Percentiles rank a stretch among this genome's conserved stretches.
These are phyloP conservation scores for Brachionus koreanus DNA, from an alignment of 1,140 invertebrate species.

Conservation along the genomic window DNA sequence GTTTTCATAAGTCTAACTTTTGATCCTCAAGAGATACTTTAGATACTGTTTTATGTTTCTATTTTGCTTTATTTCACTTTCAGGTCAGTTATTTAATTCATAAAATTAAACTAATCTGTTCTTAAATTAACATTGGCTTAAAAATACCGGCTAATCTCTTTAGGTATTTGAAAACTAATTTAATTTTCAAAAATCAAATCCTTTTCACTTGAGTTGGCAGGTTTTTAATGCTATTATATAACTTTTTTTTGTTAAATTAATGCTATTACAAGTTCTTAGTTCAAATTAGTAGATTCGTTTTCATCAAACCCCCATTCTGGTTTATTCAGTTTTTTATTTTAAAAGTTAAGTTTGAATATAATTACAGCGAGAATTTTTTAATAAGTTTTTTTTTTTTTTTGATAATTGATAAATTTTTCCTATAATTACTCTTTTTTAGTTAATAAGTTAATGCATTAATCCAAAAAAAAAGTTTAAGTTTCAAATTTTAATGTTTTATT, in stretches of 20 bases:
- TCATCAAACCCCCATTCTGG: no score
- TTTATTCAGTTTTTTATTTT: no score
- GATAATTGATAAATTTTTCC: no score
- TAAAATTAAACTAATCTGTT: neutral
- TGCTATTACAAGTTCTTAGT: no score
- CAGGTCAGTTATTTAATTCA: slow-evolving; percentile 30
- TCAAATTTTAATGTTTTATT: no score
- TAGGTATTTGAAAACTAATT: neutral
- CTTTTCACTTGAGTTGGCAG: neutral
- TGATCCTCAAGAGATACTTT: slow-evolving; percentile 14
- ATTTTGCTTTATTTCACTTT: neutral
- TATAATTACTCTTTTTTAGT: no score
- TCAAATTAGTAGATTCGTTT: no score
- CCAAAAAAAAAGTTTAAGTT: no score
- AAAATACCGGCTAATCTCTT: neutral
- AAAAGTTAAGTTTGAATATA: no score
- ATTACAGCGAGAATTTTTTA: no score
- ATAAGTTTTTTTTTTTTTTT: no score
- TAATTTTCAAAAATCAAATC: neutral
- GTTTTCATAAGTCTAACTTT: neutral
- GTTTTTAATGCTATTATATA: neutral
- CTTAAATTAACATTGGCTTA: neutral
- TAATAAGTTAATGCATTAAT: no score
- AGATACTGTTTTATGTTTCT: neutral
- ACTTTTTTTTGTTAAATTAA: neutral